phyloP scores from a whole-genome alignment of 2,888 invertebrate species.

The Eristalis intricaria region DNA sequence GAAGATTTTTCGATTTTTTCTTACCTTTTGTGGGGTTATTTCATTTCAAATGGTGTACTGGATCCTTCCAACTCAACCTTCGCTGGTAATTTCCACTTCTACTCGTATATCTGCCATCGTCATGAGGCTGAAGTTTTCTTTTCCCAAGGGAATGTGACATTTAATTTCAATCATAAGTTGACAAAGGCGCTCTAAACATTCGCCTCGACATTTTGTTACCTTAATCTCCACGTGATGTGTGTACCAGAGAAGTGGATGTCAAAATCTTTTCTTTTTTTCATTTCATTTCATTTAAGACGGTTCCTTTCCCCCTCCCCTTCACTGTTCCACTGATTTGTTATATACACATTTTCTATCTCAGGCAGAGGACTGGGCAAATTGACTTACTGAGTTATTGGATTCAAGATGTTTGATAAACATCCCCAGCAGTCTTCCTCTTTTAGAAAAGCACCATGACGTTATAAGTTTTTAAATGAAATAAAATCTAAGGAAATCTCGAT shows the following conservation, averaged over 20 bases:
- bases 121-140: background rate
- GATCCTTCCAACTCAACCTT: background rate
- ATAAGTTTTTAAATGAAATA: background rate
- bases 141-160: conserved; percentile 39
- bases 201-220: conserved; percentile 3
- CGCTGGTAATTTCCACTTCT: background rate
- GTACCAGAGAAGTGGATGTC: background rate
- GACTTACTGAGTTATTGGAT: background rate
- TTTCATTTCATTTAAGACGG: background rate
- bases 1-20: conserved; percentile 2
- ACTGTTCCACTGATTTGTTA: background rate
- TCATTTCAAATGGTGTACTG: background rate
- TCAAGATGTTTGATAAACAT: background rate
- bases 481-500: background rate
- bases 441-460: too few relatives aligned
- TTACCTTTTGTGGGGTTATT: background rate
- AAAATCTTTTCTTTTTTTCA: background rate
- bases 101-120: background rate
- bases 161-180: conserved; percentile 61
- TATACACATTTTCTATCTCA: background rate
- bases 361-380: background rate
- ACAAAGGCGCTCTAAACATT: conserved; percentile 24
- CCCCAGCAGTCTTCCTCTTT: background rate
- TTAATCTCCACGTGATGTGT: conserved; percentile 21
- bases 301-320: background rate